Percentiles rank a stretch among this genome's conserved stretches.
These are phyloP conservation scores for Sander vitreus DNA, from an alignment of 2,113 vertebrate genomes.

Conservation along the genomic window DNA sequence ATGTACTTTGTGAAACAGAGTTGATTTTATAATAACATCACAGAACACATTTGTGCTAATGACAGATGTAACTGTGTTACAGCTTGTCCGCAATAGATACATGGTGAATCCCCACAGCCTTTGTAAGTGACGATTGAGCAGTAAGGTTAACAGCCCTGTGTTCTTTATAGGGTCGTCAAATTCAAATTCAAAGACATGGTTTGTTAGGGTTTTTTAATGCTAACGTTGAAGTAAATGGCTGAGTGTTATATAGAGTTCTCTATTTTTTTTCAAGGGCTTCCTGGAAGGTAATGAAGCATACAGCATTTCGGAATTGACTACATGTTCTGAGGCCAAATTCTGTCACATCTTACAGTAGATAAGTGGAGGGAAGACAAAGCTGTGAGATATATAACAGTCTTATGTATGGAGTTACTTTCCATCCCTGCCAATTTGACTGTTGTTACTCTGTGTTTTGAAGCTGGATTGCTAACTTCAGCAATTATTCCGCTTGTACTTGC, in stretches of 20 bases:
- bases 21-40: no score
- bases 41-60: no score
- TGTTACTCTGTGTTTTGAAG: background rate
- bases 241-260: no score
- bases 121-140: no score
- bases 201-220: background rate
- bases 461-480: constrained; percentile 26
- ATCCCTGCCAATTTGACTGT: background rate
- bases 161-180: background rate
- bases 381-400: background rate
- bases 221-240: background rate
- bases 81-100: no score
- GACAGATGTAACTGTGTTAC: no score
- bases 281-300: background rate
- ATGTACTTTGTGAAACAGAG: no score
- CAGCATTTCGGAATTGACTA: background rate
- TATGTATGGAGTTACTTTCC: background rate
- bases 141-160: no score
- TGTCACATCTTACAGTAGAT: no score
- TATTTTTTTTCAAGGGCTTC: background rate
- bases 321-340: background rate
- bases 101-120: no score
- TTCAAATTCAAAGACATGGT: background rate
- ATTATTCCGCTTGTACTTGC: background rate
- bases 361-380: background rate